These are phyloP conservation scores for Hylomyscus alleni DNA, from an alignment of 2,797 vertebrate species.

Conservation along the genomic window DNA sequence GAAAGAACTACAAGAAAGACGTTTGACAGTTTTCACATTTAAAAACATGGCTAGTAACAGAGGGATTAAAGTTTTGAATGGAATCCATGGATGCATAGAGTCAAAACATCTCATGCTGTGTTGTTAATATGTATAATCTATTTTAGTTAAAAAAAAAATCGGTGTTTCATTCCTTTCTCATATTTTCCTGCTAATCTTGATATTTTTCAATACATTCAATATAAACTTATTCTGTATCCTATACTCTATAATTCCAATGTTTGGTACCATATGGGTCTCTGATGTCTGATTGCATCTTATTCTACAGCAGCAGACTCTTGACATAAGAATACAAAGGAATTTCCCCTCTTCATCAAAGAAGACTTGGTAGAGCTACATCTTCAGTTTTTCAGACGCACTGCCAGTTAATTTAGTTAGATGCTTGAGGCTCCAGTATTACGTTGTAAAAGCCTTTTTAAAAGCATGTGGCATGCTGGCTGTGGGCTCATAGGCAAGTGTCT, in stretches of 20 bases:
- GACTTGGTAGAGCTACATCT: neutral
- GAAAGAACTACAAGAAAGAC: neutral
- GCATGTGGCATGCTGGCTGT: neutral
- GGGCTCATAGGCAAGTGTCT: neutral
- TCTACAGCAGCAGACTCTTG: neutral
- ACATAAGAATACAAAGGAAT: conserved; percentile 21
- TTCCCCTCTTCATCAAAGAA: neutral
- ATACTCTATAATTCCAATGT: neutral
- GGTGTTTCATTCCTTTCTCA: neutral
- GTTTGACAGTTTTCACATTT: neutral
- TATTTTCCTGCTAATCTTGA: neutral
- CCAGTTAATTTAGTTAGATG: conserved; percentile 33
- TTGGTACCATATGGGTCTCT: neutral
- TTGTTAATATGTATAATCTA: neutral
- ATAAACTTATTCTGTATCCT: neutral
- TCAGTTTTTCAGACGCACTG: neutral
- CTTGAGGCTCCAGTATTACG: neutral
- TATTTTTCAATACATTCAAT: neutral
- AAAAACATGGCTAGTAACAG: neutral
- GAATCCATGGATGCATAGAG: neutral
- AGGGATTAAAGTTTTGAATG: neutral
- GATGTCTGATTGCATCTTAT: neutral
- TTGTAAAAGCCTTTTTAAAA: neutral
- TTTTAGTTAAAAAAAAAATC: neutral
- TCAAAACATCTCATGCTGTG: neutral